Percentiles rank a stretch among this genome's conserved stretches.
These are phyloP conservation scores for Drosophila sechellia DNA, from an alignment of 1,140 invertebrate species.

Conservation along the genomic window DNA sequence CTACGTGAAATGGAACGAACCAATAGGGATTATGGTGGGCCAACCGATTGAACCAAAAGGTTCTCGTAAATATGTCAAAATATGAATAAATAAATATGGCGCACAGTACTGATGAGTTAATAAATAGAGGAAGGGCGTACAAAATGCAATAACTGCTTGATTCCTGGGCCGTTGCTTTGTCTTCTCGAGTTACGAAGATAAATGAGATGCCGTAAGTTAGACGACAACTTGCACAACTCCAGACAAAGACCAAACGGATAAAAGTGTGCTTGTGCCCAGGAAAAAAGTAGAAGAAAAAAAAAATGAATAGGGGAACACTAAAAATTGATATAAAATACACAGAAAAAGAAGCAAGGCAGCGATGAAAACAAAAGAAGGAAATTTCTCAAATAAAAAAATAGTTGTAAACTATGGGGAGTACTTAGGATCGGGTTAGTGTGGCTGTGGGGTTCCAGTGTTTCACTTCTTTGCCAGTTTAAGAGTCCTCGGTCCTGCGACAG, in stretches of 20 bases:
- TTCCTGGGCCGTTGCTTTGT: slow-evolving; percentile 1
- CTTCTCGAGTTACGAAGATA: slow-evolving; percentile 72
- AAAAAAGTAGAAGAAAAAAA: slow-evolving; percentile 6
- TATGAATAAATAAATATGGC: not conserved
- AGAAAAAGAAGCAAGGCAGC: slow-evolving; percentile 5
- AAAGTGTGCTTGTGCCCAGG: slow-evolving; percentile 32
- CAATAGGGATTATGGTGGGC: not conserved
- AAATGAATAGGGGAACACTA: slow-evolving; percentile 26
- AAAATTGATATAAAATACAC: slow-evolving; percentile 69
- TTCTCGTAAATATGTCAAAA: slow-evolving; percentile 38
- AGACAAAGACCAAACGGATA: slow-evolving; percentile 37
- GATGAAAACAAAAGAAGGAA: slow-evolving; percentile 23
- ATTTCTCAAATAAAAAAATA: slow-evolving; percentile 50
- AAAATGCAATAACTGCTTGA: slow-evolving; percentile 68
- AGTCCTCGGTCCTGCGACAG: slow-evolving; percentile 43
- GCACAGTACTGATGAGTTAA: too few species aligned
- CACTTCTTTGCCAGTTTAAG: slow-evolving; percentile 23
- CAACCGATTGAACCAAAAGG: slow-evolving; percentile 10
- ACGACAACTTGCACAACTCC: slow-evolving; percentile 72
- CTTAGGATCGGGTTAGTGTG: slow-evolving; percentile 23
- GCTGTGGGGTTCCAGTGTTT: not conserved
- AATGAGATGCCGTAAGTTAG: slow-evolving; percentile 83
- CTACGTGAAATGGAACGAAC: slow-evolving; percentile 84
- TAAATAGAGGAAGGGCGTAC: not conserved
- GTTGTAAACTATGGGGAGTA: slow-evolving; percentile 47